Evolutionary conservation across 2,888 invertebrate species (phyloP).

Genomic region (Hirudinaria manillensis): DNA sequence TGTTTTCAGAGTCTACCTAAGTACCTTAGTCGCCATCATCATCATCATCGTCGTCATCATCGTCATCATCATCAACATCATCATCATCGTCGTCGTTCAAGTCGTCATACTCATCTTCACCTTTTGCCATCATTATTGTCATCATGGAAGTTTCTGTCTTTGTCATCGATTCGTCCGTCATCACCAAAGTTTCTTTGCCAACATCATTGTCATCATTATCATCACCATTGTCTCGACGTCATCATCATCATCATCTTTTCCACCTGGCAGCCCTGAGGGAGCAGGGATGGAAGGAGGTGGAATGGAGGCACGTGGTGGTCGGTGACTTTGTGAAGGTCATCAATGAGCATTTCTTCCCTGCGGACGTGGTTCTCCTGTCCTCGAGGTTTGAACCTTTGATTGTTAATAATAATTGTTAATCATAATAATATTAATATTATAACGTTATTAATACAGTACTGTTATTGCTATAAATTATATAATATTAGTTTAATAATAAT

Average conservation of each 20-base stretch:
- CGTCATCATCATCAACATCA: no score
- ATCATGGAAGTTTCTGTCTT: no score
- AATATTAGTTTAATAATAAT: no score
- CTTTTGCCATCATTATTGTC: neutral
- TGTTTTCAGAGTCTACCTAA: neutral
- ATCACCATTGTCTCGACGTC: neutral
- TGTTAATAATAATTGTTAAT: neutral
- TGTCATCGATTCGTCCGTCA: neutral
- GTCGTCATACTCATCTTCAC: neutral
- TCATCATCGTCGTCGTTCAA: neutral
- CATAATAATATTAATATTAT: no score
- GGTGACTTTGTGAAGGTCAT: conserved; percentile 89
- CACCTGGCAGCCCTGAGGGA: conserved; percentile 68
- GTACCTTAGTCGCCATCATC: neutral
- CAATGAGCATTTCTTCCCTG: conserved; percentile 92
- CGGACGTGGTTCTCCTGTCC: conserved; percentile 83
- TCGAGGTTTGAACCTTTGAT: conserved; percentile 65
- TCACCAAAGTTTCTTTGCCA: neutral
- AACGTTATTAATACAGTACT: no score
- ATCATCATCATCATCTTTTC: neutral
- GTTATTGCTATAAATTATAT: no score
- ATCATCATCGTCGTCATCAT: neutral
- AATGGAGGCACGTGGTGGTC: conserved; percentile 75
- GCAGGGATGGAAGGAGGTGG: conserved; percentile 71
- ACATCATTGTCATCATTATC: neutral